Evolutionary conservation across 2,113 vertebrate genomes (phyloP).

Genomic region (Nothoprocta pentlandii): DNA sequence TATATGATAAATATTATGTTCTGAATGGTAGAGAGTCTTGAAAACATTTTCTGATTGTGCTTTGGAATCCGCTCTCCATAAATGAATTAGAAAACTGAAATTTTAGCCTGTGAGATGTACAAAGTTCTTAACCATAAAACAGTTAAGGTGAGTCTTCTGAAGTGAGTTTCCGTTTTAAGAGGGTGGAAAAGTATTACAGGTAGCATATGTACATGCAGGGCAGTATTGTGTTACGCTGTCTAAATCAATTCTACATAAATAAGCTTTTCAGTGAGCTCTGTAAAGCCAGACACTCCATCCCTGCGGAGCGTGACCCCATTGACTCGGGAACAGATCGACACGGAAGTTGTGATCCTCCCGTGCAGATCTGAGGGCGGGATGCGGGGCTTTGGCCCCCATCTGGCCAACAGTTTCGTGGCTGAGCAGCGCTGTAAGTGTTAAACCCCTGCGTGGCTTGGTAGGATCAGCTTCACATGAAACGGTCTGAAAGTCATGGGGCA

Average conservation of each 20-base stretch:
- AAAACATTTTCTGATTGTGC: background rate
- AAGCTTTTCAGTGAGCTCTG: background rate
- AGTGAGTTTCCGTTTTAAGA: background rate
- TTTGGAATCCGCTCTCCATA: background rate
- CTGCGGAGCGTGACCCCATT: background rate
- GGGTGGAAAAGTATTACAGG: background rate
- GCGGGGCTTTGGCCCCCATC: background rate
- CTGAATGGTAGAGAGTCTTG: background rate
- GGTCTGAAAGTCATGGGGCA: background rate
- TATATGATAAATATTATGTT: background rate
- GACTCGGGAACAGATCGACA: slow-evolving; percentile 1
- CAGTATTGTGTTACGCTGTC: background rate
- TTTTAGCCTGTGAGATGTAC: background rate
- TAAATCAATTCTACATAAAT: background rate
- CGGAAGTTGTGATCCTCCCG: background rate
- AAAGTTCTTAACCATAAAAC: background rate
- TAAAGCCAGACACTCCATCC: background rate
- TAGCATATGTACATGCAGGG: background rate
- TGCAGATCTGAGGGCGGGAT: background rate
- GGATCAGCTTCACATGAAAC: background rate
- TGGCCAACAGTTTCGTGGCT: background rate
- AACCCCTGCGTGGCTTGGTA: background rate
- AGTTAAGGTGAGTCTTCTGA: background rate
- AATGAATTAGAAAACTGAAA: background rate
- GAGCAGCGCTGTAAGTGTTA: background rate